These are phyloP conservation scores for Melanostoma scalare DNA, from an alignment of 2,888 invertebrate genomes.

Conservation along the genomic window DNA sequence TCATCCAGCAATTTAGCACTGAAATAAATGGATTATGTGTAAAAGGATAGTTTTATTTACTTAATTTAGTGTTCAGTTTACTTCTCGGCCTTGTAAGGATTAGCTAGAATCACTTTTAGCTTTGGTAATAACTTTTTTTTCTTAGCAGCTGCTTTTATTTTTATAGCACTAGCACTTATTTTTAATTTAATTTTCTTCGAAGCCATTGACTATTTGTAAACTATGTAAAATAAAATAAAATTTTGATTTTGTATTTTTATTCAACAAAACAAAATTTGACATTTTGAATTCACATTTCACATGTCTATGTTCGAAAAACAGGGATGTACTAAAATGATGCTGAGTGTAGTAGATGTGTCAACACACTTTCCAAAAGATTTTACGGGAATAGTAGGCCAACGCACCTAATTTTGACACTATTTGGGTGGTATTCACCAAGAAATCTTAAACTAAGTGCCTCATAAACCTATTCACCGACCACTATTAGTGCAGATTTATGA, in stretches of 20 bases:
- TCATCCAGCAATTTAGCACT: constrained; percentile 19
- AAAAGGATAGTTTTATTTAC: background rate
- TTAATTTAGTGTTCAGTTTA: background rate
- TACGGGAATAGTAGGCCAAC: no score
- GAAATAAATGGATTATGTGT: constrained; percentile 2
- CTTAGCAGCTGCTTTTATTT: background rate
- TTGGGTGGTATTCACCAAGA: no score
- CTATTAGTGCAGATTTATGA: no score
- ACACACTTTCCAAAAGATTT: no score
- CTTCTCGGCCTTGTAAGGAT: constrained; percentile 37
- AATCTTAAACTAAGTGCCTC: no score
- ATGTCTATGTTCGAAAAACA: no score
- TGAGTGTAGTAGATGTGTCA: no score
- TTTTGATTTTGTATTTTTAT: background rate
- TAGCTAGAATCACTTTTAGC: constrained; percentile 50
- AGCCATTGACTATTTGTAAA: constrained; percentile 15
- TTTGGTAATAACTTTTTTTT: constrained; percentile 43
- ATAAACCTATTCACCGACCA: no score
- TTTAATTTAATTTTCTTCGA: constrained; percentile 32
- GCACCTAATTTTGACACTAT: no score
- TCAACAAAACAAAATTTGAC: no score
- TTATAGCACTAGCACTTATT: constrained; percentile 20
- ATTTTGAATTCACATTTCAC: no score
- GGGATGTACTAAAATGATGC: no score
- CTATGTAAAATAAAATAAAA: background rate